Evolutionary conservation across 2,113 vertebrate genomes (phyloP).

Genomic region (Struthidea cinerea): DNA sequence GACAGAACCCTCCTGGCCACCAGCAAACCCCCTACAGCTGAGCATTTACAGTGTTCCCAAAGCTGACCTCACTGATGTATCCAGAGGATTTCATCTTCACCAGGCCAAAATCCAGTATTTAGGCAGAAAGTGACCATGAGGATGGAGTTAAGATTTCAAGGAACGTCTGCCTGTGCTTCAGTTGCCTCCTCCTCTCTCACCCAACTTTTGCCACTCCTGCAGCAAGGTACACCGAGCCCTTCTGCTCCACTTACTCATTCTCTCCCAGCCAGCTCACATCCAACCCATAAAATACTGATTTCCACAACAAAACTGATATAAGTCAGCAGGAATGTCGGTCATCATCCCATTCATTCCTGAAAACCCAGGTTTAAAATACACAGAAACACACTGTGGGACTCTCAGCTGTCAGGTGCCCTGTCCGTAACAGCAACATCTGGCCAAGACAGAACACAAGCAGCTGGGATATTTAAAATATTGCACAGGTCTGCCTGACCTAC

Average conservation of each 20-base stretch:
- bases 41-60: not conserved
- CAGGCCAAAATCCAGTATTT: not conserved
- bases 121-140: accelerated
- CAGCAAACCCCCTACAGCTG: not conserved
- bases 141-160: not conserved
- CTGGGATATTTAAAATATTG: not conserved
- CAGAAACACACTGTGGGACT: accelerated
- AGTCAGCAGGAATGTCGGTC: not conserved
- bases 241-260: not conserved
- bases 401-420: not conserved
- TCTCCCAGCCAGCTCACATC: not conserved
- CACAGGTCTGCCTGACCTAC: not conserved
- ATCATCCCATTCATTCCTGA: not conserved
- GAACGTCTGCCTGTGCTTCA: not conserved
- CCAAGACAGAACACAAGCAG: not conserved
- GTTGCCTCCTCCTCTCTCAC: not conserved
- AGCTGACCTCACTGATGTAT: not conserved
- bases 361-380: not conserved
- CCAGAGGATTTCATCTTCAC: not conserved
- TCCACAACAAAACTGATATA: not conserved
- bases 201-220: not conserved
- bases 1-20: not conserved
- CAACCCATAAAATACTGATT: not conserved
- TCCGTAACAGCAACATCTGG: not conserved
- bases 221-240: not conserved